Evolutionary conservation across 2,888 invertebrate species (phyloP).

Genomic region (Pachymerium ferrugineum): DNA sequence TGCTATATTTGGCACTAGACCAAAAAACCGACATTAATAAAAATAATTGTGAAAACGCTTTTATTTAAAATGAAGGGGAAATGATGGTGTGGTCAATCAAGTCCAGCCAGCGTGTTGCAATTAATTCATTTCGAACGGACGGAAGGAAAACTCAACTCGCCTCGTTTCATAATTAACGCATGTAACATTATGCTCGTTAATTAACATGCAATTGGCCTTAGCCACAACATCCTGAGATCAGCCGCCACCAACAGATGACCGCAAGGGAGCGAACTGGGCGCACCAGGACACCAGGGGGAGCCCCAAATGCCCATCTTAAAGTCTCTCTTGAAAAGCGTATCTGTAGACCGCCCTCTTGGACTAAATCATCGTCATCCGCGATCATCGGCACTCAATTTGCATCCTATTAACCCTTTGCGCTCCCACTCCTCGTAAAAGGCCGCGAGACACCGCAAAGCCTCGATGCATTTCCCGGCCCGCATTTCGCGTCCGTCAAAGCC

Average conservation of each 20-base stretch:
- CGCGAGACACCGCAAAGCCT: slow-evolving; percentile 27
- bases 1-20: neutral
- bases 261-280: neutral
- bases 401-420: slow-evolving; percentile 27
- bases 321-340: neutral
- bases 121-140: slow-evolving; percentile 23
- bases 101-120: neutral
- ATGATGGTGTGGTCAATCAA: slow-evolving; percentile 1
- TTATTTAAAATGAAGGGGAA: too few species aligned
- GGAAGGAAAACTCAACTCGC: slow-evolving; percentile 13
- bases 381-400: slow-evolving; percentile 27
- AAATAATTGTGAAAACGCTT: too few species aligned
- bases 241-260: slow-evolving; percentile 1
- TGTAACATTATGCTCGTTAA: slow-evolving; percentile 24
- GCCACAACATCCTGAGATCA: slow-evolving; percentile 21
- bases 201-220: slow-evolving; percentile 27
- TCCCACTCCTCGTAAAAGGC: slow-evolving; percentile 21
- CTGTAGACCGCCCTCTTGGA: neutral
- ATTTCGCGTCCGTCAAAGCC: slow-evolving; percentile 25
- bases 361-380: slow-evolving; percentile 22
- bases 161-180: slow-evolving; percentile 27
- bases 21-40: too few species aligned
- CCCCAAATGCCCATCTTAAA: neutral
- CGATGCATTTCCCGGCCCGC: neutral
- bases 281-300: neutral